Conservation (phyloP, 1,140 invertebrate genomes). For the Acromyrmex charruanus region DNA sequence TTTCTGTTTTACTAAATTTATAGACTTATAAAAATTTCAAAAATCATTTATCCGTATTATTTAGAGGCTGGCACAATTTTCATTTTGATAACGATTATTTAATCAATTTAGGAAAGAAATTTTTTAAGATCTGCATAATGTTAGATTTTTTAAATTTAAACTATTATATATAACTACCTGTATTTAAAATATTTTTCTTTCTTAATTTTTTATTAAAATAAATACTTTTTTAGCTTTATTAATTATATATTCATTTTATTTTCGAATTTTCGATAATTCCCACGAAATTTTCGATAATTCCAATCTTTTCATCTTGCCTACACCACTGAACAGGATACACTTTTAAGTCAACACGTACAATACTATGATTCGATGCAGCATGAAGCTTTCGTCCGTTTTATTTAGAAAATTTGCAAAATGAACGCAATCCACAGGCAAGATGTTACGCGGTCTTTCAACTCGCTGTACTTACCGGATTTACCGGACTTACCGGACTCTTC, state of each 20-base stretch:
- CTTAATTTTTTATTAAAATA: neutral
- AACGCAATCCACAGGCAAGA: slow-evolving; percentile 69
- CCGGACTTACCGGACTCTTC: slow-evolving; percentile 49
- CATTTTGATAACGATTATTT: neutral
- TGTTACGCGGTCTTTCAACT: slow-evolving; percentile 75
- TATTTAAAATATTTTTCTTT: neutral
- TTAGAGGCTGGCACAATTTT: neutral
- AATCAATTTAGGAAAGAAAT: neutral
- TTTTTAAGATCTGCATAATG: neutral
- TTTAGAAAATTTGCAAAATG: slow-evolving; percentile 68
- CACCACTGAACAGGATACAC: slow-evolving; percentile 59
- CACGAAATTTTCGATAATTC: neutral
- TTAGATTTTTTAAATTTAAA: neutral
- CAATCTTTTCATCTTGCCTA: neutral
- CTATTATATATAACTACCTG: neutral
- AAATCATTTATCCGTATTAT: neutral
- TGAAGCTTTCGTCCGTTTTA: slow-evolving; percentile 51
- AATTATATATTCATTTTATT: neutral
- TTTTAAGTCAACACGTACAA: slow-evolving; percentile 19
- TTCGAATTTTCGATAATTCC: neutral
- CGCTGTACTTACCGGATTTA: slow-evolving; percentile 50
- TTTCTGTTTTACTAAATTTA: neutral
- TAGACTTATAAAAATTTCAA: neutral
- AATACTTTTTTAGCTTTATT: neutral
- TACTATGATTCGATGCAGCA: slow-evolving; percentile 46